Base-by-base conservation (phyloP, 2,113 vertebrate genomes). In the Patagioenas fasciata region DNA sequence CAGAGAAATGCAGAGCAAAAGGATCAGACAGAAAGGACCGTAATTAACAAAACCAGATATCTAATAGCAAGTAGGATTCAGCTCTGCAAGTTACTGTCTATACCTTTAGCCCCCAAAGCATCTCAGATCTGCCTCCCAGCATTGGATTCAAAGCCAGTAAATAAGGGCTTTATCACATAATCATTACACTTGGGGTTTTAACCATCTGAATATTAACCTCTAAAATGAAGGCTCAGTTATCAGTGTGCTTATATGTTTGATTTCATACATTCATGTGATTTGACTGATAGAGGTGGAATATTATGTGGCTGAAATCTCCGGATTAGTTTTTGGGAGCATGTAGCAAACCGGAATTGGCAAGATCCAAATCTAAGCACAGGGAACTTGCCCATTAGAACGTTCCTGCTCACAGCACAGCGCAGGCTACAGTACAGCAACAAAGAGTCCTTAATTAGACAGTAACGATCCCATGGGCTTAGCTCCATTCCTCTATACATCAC, bases 381-480 rank as follows among this genome's bases (percentile, higher is more conserved):
- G 42, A 95, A 92, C 69, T 88, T 95, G 82, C 72, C 96, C 92
- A 62, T 93, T 85, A 84, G 82, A 94, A 70, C 84, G 89, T 72
- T 87, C 54, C 88, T 97, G 88, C 79, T 94, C 87, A 92, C 92
- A 96, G 88, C 60, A 95, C 64, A 95, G 88, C 25, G 84, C 44
- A 94, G 78, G 48, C 89, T 97, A 95, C 84, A 94, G 95, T 95
- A 97, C 96, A 87, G 95, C 96, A 95, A 96, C 7, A 47, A 73
- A 94, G 88, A 97, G 75, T 81, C 94, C 87, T 96, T 96, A 95
- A 97, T 97, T 94, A 97, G 96, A 92, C 87, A 97, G 95, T 85
- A 97, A 94, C 7, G 2, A 95, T 96, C 94, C 96, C 95, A 96
- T 57, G 96, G 77, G 90, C 94, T 98, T 95, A 95, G 93, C 85